A percentile compares a stretch with the other conserved stretches of the same genome.
Conservation (phyloP, 2,113 vertebrate genomes). For the Dipodomys spectabilis region DNA sequence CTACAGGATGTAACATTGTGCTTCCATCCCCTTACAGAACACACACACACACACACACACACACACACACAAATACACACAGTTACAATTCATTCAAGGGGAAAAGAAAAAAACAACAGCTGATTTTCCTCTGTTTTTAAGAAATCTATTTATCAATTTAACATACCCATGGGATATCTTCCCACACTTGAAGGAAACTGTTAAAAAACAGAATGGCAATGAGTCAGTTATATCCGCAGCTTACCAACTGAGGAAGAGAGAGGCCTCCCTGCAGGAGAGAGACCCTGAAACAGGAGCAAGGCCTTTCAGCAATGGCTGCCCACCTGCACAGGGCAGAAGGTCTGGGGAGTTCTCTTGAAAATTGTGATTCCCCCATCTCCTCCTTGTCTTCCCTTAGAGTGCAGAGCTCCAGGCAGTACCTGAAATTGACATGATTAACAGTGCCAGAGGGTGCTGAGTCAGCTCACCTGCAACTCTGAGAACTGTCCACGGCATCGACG, state of each 20-base stretch:
- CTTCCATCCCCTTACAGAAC: no score
- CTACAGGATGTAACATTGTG: background rate
- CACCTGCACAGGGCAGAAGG: background rate
- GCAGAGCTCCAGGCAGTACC: background rate
- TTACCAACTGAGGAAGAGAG: background rate
- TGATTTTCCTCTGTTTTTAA: conserved; percentile 20
- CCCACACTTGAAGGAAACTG: conserved; percentile 49
- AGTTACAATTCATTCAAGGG: background rate
- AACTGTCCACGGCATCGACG: background rate
- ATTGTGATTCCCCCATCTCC: background rate
- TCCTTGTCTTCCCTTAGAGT: background rate
- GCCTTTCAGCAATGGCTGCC: background rate
- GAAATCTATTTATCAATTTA: conserved; percentile 48
- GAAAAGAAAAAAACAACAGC: conserved; percentile 51
- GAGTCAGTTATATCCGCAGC: background rate
- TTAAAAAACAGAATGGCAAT: conserved; percentile 9
- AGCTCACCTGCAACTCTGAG: background rate
- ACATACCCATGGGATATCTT: conserved; percentile 25
- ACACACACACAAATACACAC: background rate
- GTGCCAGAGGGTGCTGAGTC: background rate
- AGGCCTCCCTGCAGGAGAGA: background rate
- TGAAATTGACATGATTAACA: background rate
- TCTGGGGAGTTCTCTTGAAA: background rate
- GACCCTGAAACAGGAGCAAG: background rate
- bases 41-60: background rate